phyloP scores from a whole-genome alignment of 2,888 invertebrate species.

The Andrena trimmerana region DNA sequence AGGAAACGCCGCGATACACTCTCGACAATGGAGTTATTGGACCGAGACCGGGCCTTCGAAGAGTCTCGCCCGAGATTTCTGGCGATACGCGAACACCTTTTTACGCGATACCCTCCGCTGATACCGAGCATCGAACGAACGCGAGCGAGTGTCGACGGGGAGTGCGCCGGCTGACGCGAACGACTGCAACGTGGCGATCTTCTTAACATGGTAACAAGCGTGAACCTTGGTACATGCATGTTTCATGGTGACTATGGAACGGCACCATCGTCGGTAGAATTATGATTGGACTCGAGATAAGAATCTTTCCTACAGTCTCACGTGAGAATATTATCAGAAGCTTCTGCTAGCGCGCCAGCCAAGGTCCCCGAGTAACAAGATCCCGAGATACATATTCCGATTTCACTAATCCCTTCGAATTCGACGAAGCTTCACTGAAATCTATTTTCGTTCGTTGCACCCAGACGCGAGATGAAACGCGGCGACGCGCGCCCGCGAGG shows the following conservation, averaged over 20 bases:
- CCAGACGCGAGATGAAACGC: background rate
- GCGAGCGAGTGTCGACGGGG: background rate
- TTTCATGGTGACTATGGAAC: too few relatives aligned
- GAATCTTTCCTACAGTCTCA: too few relatives aligned
- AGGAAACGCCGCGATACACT: conserved; percentile 59
- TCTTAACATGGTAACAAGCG: background rate
- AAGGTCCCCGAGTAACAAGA: background rate
- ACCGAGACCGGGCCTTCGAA: conserved; percentile 39
- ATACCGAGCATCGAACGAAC: conserved; percentile 18
- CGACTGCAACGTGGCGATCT: background rate
- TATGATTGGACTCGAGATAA: too few relatives aligned
- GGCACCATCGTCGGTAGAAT: too few relatives aligned
- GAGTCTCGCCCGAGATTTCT: conserved; percentile 47
- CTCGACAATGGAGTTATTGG: conserved; percentile 66
- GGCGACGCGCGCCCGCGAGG: background rate
- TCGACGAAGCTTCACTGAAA: background rate
- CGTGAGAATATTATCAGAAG: too few relatives aligned
- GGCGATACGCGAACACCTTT: conserved; percentile 39
- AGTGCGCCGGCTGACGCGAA: background rate
- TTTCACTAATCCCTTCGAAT: background rate
- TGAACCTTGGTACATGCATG: too few relatives aligned
- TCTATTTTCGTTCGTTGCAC: background rate
- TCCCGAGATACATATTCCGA: background rate
- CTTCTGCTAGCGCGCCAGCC: too few relatives aligned
- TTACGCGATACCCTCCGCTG: conserved; percentile 12